These are phyloP conservation scores for Brachionus manjavacas DNA, from an alignment of 1,140 invertebrate genomes.

Conservation along the genomic window DNA sequence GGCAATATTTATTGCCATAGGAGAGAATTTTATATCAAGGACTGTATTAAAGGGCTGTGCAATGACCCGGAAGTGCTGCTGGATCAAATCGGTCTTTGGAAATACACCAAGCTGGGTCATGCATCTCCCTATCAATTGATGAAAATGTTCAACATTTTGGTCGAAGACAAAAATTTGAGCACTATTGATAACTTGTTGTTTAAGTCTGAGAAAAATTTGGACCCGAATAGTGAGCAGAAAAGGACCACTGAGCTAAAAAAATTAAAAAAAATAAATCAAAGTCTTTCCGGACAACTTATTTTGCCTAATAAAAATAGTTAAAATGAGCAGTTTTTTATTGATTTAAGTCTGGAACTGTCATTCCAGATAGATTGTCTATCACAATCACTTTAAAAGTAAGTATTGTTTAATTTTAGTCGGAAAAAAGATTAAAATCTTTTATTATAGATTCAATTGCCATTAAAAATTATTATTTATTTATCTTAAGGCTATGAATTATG, in stretches of 20 bases:
- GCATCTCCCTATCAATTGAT: not conserved
- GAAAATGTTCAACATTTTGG: conserved; percentile 23
- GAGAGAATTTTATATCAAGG: not conserved
- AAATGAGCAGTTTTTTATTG: not conserved
- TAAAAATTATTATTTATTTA: not conserved
- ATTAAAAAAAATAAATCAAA: conserved; percentile 15
- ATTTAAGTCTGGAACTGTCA: not conserved
- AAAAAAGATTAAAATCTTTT: not conserved
- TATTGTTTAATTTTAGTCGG: not conserved
- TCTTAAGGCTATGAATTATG: not conserved
- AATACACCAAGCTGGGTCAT: not conserved
- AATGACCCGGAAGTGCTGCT: not conserved
- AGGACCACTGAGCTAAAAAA: not conserved
- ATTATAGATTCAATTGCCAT: not conserved
- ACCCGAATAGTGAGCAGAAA: not conserved
- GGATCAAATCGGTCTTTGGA: not conserved
- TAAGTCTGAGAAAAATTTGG: not conserved
- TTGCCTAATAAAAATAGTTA: conserved; percentile 15
- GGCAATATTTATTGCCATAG: not conserved
- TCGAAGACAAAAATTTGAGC: not conserved
- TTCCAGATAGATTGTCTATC: not conserved
- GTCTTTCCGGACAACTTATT: not conserved
- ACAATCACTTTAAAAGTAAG: not conserved
- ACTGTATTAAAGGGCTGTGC: not conserved
- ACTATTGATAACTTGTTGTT: not conserved